These are phyloP conservation scores for Anolis apletophallus DNA, from an alignment of 2,797 vertebrate species.

Conservation along the genomic window DNA sequence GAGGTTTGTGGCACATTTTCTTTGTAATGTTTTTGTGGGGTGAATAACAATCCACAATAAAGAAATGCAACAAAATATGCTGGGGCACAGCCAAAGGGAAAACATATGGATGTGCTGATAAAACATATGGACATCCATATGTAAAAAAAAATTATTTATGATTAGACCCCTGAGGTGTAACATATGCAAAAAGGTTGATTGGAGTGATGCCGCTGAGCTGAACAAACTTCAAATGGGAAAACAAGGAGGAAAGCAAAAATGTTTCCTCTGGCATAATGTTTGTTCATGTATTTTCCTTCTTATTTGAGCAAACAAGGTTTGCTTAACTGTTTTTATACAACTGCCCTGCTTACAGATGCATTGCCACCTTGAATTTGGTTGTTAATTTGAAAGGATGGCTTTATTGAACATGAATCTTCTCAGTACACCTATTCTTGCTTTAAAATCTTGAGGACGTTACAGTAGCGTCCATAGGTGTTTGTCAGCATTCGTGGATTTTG, in stretches of 20 bases:
- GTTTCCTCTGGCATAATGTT: background rate
- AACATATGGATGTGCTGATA: conserved; percentile 58
- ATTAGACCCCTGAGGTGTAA: conserved; percentile 46
- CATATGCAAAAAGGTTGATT: conserved; percentile 40
- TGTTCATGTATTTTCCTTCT: background rate
- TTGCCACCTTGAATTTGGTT: background rate
- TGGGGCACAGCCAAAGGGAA: conserved; percentile 29
- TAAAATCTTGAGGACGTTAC: too few relatives aligned
- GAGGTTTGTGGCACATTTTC: background rate
- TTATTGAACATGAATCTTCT: background rate
- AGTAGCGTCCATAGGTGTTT: too few relatives aligned
- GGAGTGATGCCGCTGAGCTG: conserved; percentile 57
- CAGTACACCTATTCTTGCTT: too few relatives aligned
- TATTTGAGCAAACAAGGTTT: background rate
- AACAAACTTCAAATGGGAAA: background rate
- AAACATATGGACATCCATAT: conserved; percentile 64
- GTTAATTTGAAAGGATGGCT: background rate
- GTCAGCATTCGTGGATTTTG: too few relatives aligned
- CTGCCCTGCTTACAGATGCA: background rate
- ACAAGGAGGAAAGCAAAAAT: background rate
- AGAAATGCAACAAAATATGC: conserved; percentile 2
- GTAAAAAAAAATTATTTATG: conserved; percentile 61
- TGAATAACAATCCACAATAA: conserved; percentile 45
- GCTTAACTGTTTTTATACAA: background rate
- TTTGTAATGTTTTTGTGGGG: background rate